These are phyloP conservation scores for Stichodactyla helianthus DNA, from an alignment of 64 coral and sea anemone genomes.

Conservation along the genomic window DNA sequence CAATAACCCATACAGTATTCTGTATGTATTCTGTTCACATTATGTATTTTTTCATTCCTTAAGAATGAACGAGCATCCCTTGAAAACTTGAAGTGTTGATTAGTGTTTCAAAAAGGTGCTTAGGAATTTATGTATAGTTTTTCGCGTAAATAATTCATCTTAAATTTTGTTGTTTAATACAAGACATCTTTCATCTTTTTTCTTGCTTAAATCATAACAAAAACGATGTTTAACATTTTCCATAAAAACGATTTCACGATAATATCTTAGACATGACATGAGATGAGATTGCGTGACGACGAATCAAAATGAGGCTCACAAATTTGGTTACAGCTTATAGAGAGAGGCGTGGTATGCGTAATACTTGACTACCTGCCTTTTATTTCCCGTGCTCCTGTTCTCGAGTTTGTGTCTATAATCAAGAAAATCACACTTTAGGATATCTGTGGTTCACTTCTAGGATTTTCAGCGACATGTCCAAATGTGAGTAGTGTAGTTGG, in stretches of 20 bases:
- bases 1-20: neutral
- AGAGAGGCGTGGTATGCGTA: constrained; percentile 7
- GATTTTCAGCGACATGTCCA: neutral
- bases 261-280: neutral
- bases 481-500: neutral
- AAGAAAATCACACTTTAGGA: neutral
- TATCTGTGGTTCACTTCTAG: neutral
- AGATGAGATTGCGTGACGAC: neutral
- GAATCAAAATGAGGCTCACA: neutral
- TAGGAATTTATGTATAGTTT: neutral
- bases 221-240: too few relatives aligned
- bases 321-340: neutral
- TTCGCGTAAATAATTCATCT: too few relatives aligned
- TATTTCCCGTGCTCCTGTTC: constrained; percentile 1
- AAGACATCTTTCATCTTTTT: neutral
- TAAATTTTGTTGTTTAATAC: too few relatives aligned
- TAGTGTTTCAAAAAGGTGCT: neutral
- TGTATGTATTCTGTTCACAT: too few relatives aligned
- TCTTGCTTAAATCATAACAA: neutral
- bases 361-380: neutral
- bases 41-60: too few relatives aligned
- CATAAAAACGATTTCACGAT: too few relatives aligned
- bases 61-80: too few relatives aligned
- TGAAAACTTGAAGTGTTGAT: too few relatives aligned
- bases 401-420: neutral